Base-by-base conservation (phyloP, 2,888 invertebrate species). In the Helicoverpa assulta region DNA sequence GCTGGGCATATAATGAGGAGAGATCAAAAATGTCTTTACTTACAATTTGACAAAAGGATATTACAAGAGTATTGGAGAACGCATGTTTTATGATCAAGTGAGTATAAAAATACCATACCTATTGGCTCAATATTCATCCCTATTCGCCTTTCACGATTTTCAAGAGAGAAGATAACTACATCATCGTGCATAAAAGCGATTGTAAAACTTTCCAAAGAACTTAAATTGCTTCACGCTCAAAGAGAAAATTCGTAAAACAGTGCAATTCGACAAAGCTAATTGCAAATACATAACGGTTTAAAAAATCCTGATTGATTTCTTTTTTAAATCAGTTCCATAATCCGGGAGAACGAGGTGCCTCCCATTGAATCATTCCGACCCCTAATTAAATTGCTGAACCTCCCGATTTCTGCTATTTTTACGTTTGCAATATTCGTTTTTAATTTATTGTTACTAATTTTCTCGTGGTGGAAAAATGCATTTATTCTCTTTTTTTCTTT, bases 331-430 rank as follows among this genome's bases (percentile, higher is more conserved):
- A 56, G 54, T 56, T 33, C 54, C 26, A 53, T 76, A 83, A 85
- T 80, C 80, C 80, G 62, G 55, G 10, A 66, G 68, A 77, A 80
- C 70, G 76, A 81, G 60, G 66, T 77, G 61, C 64, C 67, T 79
- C 75, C 67, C 68, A 78, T 80, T 85, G 74, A 83, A 86, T 88
- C 82, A 86, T 86, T 82, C 76, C 79, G 73, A 77, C 83, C 71
- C 76, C 76, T 83, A 78, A 78, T 80, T 62, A 82, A 82, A 84
- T 85, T 83, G 70, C 79, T 83, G 78, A 84, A 74, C 63, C 8
- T 16, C 16, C 26, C 50, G 52, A 53, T 53, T 62, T 62, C 68
- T 59, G 7, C 19, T 52, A 51, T 61, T 75, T 68, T 81, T 67
- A 51, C 14, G 40, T 71, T 71, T 64, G 12, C 33, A 73, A 79